Evolutionary conservation across 2,113 vertebrate species (phyloP), one percentile per base, ranked within the genome.

Genomic region (Alouatta palliata): DNA sequence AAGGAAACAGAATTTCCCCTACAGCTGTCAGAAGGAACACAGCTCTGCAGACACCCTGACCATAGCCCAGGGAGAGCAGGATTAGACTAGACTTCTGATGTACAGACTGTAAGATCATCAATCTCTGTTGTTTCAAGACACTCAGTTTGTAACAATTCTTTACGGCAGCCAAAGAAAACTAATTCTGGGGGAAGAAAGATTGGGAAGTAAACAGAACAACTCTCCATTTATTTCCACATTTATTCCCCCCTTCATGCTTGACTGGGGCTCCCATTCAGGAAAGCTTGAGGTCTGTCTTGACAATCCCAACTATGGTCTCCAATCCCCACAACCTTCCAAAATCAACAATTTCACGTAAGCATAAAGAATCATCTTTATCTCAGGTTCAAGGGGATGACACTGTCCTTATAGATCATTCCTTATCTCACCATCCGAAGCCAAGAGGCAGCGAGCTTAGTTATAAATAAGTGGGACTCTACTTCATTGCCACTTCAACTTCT

Each of bases 1-100:
- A 23, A n/a, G 20, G 13, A 75, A 13, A 32, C 0, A 5, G 8
- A 27, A 4, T 4, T 10, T 89, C 35, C 40, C 17, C n/a, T 1
- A 21, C 2, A 14, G n/a, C 37, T 7, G 0, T 23, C 37, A 35
- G 37, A 47, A 25, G 35, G 30, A n/a, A 70, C 1, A 1, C 35
- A 35, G 47, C 58, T 43, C 40, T 12, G 10, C 13, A 0, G 6
- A 56, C 5, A 2, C 35, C 47, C 1, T 27, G n/a, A 8, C 2
- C 7, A 27, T 43, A 8, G 40, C 71, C 83, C n/a, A 35, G 20
- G 82, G 80, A 64, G 35, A 89, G 27, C 30, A 0, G 0, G 6
- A 9, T 19, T 49, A 11, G 43, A 37, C 64, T 16, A 11, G 37
- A 37, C 64, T 16, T 87, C 32, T 12, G 66, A 58, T 35, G 73